These are phyloP conservation scores for Naja naja DNA, from an alignment of 2,113 vertebrate genomes.

Conservation along the genomic window DNA sequence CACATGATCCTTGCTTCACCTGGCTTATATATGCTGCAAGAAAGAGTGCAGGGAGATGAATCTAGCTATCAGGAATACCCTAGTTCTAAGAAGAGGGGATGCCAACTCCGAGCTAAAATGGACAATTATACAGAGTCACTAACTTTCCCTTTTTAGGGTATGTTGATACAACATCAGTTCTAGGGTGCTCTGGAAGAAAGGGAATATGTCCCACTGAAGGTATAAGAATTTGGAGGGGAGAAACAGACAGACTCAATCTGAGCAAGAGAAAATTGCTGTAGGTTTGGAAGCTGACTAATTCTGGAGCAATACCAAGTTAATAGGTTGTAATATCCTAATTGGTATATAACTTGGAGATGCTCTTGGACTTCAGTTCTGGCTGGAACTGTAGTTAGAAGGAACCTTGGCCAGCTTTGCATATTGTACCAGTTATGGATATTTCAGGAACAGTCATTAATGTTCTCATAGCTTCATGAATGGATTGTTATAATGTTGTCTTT, in stretches of 20 bases:
- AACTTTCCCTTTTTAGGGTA: not conserved
- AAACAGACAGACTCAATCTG: not conserved
- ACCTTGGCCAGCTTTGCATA: not conserved
- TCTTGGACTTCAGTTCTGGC: not conserved
- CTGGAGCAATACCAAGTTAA: not conserved
- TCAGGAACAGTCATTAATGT: not conserved
- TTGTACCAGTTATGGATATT: not conserved
- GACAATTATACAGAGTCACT: not conserved
- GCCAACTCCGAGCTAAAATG: not conserved
- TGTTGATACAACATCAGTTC: not conserved
- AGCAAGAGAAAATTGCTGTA: not conserved
- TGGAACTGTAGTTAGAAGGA: not conserved
- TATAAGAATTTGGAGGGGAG: not conserved
- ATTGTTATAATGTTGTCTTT: not conserved
- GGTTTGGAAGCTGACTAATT: not conserved
- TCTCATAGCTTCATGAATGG: not conserved
- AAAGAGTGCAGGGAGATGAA: not conserved
- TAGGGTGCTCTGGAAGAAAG: not conserved
- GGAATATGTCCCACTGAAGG: not conserved
- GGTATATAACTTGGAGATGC: not conserved
- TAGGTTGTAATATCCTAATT: not conserved
- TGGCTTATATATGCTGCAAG: not conserved
- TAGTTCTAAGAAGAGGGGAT: not conserved
- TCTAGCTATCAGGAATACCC: not conserved
- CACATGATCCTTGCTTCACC: not conserved